Percentiles rank a stretch among this genome's conserved stretches.
Conservation (phyloP, 1,140 invertebrate genomes). For the Drosophila punjabiensis region DNA sequence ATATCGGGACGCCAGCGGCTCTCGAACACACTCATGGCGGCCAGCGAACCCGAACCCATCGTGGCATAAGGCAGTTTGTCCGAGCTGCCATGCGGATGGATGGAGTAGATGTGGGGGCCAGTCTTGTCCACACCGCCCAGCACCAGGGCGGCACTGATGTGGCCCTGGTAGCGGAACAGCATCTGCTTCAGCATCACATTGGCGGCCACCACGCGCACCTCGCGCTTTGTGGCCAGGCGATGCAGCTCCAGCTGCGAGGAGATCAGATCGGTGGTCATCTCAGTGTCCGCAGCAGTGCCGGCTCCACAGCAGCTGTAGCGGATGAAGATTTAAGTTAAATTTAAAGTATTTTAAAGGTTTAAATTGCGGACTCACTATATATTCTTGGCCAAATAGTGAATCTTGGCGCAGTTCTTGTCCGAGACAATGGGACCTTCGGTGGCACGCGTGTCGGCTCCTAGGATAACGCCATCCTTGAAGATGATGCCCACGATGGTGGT, state of each 20-base stretch:
- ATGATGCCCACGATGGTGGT: conserved; percentile 98
- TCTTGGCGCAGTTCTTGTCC: conserved; percentile 98
- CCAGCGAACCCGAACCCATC: conserved; percentile 98
- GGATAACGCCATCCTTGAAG: conserved; percentile 97
- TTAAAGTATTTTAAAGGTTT: neutral
- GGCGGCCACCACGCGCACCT: conserved; percentile 95
- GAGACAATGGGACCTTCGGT: conserved; percentile 98
- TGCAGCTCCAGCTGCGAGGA: conserved; percentile 96
- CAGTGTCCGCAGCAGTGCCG: conserved; percentile 99
- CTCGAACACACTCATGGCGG: conserved; percentile 98
- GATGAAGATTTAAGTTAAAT: neutral
- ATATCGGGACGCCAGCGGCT: conserved; percentile 94
- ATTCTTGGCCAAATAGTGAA: conserved; percentile 97
- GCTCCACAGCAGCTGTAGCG: conserved; percentile 93
- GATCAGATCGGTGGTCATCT: conserved; percentile 95
- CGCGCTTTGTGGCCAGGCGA: conserved; percentile 94
- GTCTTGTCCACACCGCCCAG: conserved; percentile 96
- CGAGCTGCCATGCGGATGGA: conserved; percentile 98
- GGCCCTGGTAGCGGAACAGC: conserved; percentile 97
- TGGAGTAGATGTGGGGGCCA: conserved; percentile 93
- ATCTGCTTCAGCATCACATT: conserved; percentile 96
- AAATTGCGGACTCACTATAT: conserved; percentile 93
- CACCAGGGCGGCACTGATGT: conserved; percentile 97
- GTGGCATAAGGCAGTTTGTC: conserved; percentile 96
- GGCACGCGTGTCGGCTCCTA: conserved; percentile 98